A percentile compares a stretch with the other conserved stretches of the same genome.
These are phyloP conservation scores for Toxotes jaculatrix DNA, from an alignment of 2,113 vertebrate species.

Conservation along the genomic window DNA sequence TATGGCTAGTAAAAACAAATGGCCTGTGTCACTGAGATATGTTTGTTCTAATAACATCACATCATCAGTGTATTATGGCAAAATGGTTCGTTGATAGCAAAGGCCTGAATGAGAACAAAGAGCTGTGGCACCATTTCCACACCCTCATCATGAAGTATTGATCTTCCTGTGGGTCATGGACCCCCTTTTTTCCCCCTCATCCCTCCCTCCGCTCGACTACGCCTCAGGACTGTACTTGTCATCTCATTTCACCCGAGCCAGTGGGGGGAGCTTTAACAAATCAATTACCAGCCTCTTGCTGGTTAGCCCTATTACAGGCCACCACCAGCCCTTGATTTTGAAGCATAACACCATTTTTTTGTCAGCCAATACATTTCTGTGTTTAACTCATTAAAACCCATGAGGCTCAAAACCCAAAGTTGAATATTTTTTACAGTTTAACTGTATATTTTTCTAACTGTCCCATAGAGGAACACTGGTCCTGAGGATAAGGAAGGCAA, in stretches of 20 bases:
- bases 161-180: constrained; percentile 48
- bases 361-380: background rate
- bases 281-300: constrained; percentile 65
- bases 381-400: background rate
- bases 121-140: constrained; percentile 46
- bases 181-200: background rate
- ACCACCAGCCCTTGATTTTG: background rate
- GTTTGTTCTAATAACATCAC: constrained; percentile 47
- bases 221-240: constrained; percentile 51
- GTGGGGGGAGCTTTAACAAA: constrained; percentile 55
- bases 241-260: constrained; percentile 54
- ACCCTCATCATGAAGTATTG: constrained; percentile 52
- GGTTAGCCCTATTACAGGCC: constrained; percentile 10
- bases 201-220: background rate
- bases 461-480: background rate
- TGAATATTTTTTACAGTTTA: background rate
- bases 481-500: background rate
- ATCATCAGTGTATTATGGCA: constrained; percentile 16
- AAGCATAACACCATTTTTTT: background rate
- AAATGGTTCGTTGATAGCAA: constrained; percentile 29
- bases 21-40: constrained; percentile 43
- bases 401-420: background rate
- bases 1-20: constrained; percentile 59
- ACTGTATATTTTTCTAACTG: background rate
- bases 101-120: constrained; percentile 51